phyloP scores from a whole-genome alignment of 2,888 invertebrate genomes.

The Drosophila fungiperda region DNA sequence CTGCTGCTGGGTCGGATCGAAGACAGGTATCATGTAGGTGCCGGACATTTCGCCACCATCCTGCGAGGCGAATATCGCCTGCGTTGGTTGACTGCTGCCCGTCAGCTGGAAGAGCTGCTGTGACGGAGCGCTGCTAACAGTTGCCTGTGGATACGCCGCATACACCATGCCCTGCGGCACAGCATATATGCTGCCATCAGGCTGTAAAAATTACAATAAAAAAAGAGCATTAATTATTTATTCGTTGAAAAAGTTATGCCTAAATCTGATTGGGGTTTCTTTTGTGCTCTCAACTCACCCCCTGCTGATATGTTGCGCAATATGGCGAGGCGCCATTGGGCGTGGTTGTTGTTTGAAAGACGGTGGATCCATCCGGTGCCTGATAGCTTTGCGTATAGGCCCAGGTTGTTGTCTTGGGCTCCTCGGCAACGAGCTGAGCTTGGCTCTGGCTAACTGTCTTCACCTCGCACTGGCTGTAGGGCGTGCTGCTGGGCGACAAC shows the following conservation, averaged over 20 bases:
- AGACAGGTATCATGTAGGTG: conserved; percentile 85
- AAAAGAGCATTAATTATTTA: not conserved
- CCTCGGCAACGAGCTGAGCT: conserved; percentile 60
- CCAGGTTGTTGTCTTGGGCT: conserved; percentile 80
- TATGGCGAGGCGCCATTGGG: conserved; percentile 81
- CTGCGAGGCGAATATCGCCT: conserved; percentile 64
- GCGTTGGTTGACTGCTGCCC: conserved; percentile 63
- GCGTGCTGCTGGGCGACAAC: conserved; percentile 82
- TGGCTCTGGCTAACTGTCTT: conserved; percentile 65
- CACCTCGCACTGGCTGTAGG: conserved; percentile 78
- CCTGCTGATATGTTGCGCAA: conserved; percentile 85
- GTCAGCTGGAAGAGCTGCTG: conserved; percentile 72
- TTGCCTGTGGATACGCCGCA: conserved; percentile 83
- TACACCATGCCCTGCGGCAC: conserved; percentile 85
- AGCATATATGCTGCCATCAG: conserved; percentile 85
- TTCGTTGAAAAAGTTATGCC: not conserved
- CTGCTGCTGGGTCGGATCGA: conserved; percentile 83
- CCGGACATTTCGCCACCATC: conserved; percentile 83
- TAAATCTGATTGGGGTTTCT: not conserved
- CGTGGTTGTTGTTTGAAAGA: conserved; percentile 82
- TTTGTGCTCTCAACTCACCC: conserved; percentile 66
- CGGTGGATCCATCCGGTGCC: conserved; percentile 83
- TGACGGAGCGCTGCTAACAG: conserved; percentile 66
- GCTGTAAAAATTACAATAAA: conserved; percentile 58
- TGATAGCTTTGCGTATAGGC: conserved; percentile 84